These are phyloP conservation scores for Watsonalla binaria DNA, from an alignment of 2,888 invertebrate species.

Conservation along the genomic window DNA sequence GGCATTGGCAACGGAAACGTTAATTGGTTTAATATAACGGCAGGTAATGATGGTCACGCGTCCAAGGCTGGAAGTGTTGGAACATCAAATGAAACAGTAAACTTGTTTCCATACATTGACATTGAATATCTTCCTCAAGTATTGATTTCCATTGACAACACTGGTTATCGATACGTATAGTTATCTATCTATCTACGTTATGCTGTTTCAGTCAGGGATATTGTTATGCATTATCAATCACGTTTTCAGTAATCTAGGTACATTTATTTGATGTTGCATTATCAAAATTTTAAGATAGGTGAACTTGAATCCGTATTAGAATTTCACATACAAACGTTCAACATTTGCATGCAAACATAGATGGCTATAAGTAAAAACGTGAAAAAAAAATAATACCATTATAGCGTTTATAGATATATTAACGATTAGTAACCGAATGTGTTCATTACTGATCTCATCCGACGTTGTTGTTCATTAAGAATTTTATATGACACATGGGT, in stretches of 20 bases:
- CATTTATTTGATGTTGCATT: too few species aligned
- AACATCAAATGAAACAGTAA: constrained; percentile 19
- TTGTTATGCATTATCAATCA: not conserved
- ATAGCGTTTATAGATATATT: too few species aligned
- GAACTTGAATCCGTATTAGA: too few species aligned
- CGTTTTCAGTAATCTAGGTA: not conserved
- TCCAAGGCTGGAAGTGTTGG: constrained; percentile 12
- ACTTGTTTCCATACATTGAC: constrained; percentile 27
- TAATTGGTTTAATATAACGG: constrained; percentile 17
- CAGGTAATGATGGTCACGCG: constrained; percentile 8
- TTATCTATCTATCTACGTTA: constrained; percentile 10
- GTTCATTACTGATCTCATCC: too few species aligned
- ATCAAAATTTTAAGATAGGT: too few species aligned
- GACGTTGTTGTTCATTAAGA: too few species aligned
- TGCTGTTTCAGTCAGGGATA: not conserved
- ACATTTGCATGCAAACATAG: too few species aligned
- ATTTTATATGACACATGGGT: too few species aligned
- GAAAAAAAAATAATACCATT: too few species aligned
- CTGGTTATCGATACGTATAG: constrained; percentile 12
- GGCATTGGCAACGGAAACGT: constrained; percentile 15
- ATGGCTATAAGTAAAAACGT: too few species aligned
- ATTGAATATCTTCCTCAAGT: constrained; percentile 39
- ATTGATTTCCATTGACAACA: constrained; percentile 47
- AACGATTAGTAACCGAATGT: too few species aligned
- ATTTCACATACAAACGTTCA: too few species aligned